Evolutionary conservation across 2,888 invertebrate genomes (phyloP).

Genomic region (Sialis lutaria): DNA sequence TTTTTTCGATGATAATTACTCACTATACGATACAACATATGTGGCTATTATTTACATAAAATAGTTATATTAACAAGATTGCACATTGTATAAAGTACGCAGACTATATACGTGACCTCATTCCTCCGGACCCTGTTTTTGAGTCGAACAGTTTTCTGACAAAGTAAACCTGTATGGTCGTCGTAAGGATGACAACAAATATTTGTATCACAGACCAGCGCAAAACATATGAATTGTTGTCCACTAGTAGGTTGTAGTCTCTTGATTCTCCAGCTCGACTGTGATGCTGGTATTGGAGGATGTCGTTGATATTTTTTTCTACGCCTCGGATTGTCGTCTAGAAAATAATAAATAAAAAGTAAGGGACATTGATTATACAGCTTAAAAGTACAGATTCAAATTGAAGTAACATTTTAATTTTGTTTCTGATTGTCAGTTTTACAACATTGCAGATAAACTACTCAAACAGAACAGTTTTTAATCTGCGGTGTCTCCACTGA

Average conservation of each 20-base stretch:
- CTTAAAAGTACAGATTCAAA: neutral
- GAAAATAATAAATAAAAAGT: slow-evolving; percentile 16
- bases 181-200: slow-evolving; percentile 60
- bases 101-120: slow-evolving; percentile 35
- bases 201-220: slow-evolving; percentile 82
- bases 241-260: slow-evolving; percentile 62
- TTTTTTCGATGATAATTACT: too few relatives aligned
- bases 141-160: slow-evolving; percentile 78
- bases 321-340: slow-evolving; percentile 58
- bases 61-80: too few relatives aligned
- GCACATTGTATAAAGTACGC: neutral
- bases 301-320: slow-evolving; percentile 71
- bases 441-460: neutral
- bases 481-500: too few relatives aligned
- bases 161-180: slow-evolving; percentile 69
- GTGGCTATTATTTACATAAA: too few relatives aligned
- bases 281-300: slow-evolving; percentile 68
- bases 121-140: slow-evolving; percentile 38
- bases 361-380: neutral
- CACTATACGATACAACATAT: too few relatives aligned
- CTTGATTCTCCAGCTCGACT: slow-evolving; percentile 63
- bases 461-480: too few relatives aligned
- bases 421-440: neutral
- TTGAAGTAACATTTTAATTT: neutral
- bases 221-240: slow-evolving; percentile 74